Base-by-base conservation (phyloP, 2,888 invertebrate genomes). In the Ferrisia virgata region DNA sequence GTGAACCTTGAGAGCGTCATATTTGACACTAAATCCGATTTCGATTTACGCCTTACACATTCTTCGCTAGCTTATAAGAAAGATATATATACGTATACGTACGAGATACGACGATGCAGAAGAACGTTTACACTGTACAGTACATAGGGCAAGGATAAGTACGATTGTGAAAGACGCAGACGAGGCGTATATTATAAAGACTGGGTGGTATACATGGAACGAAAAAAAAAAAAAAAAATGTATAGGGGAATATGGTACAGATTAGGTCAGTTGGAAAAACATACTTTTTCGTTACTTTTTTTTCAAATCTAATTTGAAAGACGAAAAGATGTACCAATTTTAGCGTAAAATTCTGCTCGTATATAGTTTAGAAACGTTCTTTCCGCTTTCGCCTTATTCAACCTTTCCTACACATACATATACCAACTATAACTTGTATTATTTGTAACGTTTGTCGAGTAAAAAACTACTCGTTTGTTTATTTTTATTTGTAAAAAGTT, bases 211-310 rank as follows among this genome's bases (percentile, higher is more conserved):
- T n/a, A n/a, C n/a, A n/a, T 39, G 39, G 5, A 39, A 8, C 11
- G 39, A 39, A 39, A 39, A 39, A 11, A 64, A 18, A 18, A 18
- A 18, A 5, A 8, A 18, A 64, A 11, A 3, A 28, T 13, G 28
- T 64, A 28, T 13, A 28, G 53, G 22, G 22, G 28, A 64, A 64
- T 28, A 64, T 64, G 28, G 28, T 28, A 28, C 64, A 64, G 64
- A 64, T 64, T 64, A 64, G 64, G 64, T 64, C 64, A 64, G 64
- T 64, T 64, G 64, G 64, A 64, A 64, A 64, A 64, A 64, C 64
- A 64, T 64, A 64, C 64, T 64, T 64, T 64, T 64, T 64, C 64
- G 64, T 64, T 64, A 64, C 64, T 64, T 64, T 58, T n/a, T n/a
- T 64, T 64, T 64, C 64, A 64, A 64, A 64, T 64, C 64, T 64